These are phyloP conservation scores for Odontothrips loti DNA, from an alignment of 2,888 invertebrate species.

Conservation along the genomic window DNA sequence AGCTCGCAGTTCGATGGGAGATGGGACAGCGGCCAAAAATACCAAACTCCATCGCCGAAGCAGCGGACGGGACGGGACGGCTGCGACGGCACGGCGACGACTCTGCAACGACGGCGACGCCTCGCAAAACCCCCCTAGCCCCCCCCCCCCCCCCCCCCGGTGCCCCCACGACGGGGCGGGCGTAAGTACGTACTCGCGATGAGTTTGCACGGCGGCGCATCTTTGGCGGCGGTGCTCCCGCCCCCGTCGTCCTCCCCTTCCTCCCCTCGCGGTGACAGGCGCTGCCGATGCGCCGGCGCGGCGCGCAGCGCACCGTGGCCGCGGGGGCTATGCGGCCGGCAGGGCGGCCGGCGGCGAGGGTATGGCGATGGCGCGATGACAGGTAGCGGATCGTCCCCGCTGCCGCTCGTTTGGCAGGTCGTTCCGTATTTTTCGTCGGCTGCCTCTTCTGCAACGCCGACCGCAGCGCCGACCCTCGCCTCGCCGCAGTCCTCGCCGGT, in stretches of 20 bases:
- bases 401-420: slow-evolving; percentile 15
- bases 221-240: neutral
- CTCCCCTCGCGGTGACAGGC: slow-evolving; percentile 2
- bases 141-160: neutral
- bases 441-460: too few species aligned
- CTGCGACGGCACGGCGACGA: too few species aligned
- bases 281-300: slow-evolving; percentile 7
- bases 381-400: neutral
- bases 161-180: neutral
- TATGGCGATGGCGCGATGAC: neutral
- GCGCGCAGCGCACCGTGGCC: too few species aligned
- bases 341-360: neutral
- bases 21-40: slow-evolving; percentile 26
- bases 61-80: too few species aligned
- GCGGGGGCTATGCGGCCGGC: neutral
- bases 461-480: neutral
- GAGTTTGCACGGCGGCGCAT: neutral
- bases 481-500: neutral
- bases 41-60: slow-evolving; percentile 5
- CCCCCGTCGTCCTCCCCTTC: too few species aligned
- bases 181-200: neutral
- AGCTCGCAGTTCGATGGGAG: slow-evolving; percentile 18
- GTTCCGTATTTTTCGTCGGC: slow-evolving; percentile 20
- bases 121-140: neutral
- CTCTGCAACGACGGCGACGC: too few species aligned